Percentiles rank a stretch among this genome's conserved stretches.
Conservation (phyloP, 2,797 vertebrate genomes). For the Anisognathus igniventris region DNA sequence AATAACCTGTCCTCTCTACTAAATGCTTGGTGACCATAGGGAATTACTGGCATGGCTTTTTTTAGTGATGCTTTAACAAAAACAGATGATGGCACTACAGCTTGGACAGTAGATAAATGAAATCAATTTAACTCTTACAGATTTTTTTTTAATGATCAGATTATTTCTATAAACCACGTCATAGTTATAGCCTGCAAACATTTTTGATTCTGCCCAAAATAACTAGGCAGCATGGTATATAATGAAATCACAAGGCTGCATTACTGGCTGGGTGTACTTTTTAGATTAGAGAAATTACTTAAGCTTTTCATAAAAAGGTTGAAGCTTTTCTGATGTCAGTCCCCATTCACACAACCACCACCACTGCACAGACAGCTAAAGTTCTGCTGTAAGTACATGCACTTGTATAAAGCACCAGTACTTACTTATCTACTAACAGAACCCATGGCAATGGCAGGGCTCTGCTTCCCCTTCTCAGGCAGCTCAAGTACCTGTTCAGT, state of each 20-base stretch:
- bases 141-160: neutral
- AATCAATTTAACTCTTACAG: neutral
- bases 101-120: neutral
- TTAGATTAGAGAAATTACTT: neutral
- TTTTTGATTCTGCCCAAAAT: neutral
- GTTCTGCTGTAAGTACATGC: neutral
- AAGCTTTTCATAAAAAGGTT: neutral
- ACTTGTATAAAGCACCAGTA: neutral
- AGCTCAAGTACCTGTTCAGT: neutral
- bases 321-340: neutral
- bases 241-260: neutral
- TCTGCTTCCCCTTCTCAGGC: neutral
- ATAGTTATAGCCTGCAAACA: neutral
- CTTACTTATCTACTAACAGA: neutral
- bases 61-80: neutral
- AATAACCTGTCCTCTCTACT: neutral
- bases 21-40: neutral
- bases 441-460: neutral
- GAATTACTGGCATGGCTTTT: neutral
- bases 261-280: neutral
- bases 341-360: neutral
- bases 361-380: accelerated
- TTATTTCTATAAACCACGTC: neutral
- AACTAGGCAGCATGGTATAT: neutral
- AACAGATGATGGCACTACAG: neutral